A percentile compares a stretch with the other conserved stretches of the same genome.
These are phyloP conservation scores for Cyanoderma ruficeps DNA, from an alignment of 2,113 vertebrate species.

Conservation along the genomic window DNA sequence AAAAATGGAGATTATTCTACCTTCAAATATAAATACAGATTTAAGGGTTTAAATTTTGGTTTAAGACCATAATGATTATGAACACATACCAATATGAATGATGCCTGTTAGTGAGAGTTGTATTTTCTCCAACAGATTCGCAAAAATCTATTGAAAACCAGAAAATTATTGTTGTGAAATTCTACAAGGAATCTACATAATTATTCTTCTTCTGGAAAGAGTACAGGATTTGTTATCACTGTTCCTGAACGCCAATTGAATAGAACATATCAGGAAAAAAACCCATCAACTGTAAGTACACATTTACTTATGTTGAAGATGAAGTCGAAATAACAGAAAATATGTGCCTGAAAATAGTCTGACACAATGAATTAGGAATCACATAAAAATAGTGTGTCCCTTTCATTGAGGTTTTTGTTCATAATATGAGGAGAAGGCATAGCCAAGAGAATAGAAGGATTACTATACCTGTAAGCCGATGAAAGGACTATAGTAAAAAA, in stretches of 20 bases:
- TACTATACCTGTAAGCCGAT: background rate
- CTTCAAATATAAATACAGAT: background rate
- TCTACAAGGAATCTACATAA: background rate
- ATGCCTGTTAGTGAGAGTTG: background rate
- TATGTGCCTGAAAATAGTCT: background rate
- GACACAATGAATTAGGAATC: background rate
- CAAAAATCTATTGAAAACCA: background rate
- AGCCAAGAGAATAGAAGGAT: background rate
- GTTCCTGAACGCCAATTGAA: background rate
- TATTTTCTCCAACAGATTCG: background rate
- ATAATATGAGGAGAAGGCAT: background rate
- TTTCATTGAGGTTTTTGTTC: background rate
- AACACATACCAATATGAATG: background rate
- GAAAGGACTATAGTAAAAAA: background rate
- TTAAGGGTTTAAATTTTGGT: background rate
- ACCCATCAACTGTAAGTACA: background rate
- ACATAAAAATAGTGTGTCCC: accelerated
- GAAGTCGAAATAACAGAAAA: background rate
- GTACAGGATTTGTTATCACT: background rate
- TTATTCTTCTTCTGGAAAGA: background rate
- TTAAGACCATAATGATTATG: background rate
- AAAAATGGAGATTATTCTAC: background rate
- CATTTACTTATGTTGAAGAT: background rate
- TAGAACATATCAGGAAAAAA: background rate
- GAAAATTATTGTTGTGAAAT: background rate